Evolutionary conservation across 1,140 invertebrate genomes (phyloP).

Genomic region (Drosophila bocki): DNA sequence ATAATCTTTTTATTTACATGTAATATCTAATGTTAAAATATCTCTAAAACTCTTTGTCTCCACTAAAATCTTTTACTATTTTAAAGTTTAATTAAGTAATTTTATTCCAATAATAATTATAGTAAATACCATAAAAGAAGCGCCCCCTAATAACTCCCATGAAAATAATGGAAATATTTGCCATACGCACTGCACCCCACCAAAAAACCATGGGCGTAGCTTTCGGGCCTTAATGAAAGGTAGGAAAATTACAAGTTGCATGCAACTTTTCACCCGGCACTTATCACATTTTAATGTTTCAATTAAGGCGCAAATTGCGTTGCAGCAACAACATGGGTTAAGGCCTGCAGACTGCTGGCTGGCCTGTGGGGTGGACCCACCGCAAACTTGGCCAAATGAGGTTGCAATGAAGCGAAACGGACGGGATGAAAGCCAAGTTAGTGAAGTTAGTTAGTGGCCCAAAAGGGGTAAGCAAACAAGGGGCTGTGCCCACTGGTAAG

Average conservation of each 20-base stretch:
- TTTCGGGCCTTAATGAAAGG: slow-evolving; percentile 39
- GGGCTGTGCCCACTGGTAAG: slow-evolving; percentile 1
- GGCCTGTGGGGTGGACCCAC: slow-evolving; percentile 45
- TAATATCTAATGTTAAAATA: no score
- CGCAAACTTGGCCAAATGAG: slow-evolving; percentile 57
- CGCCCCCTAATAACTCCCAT: background rate
- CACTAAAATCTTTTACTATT: no score
- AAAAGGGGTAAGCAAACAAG: background rate
- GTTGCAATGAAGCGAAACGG: slow-evolving; percentile 74
- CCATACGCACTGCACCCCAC: background rate
- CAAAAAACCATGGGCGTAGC: background rate
- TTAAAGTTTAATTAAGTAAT: no score
- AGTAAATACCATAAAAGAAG: no score
- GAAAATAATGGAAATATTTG: background rate
- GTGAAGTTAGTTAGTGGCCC: slow-evolving; percentile 23
- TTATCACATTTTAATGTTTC: slow-evolving; percentile 85
- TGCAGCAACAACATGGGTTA: slow-evolving; percentile 54
- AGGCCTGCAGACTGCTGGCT: background rate
- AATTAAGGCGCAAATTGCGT: slow-evolving; percentile 82
- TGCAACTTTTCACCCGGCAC: slow-evolving; percentile 77
- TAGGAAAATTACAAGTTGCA: slow-evolving; percentile 59
- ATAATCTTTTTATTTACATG: no score
- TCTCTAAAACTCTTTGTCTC: no score
- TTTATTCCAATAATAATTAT: no score
- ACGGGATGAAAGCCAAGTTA: slow-evolving; percentile 61